These are phyloP conservation scores for Pteria penguin DNA, from an alignment of 2,888 invertebrate species.

Conservation along the genomic window DNA sequence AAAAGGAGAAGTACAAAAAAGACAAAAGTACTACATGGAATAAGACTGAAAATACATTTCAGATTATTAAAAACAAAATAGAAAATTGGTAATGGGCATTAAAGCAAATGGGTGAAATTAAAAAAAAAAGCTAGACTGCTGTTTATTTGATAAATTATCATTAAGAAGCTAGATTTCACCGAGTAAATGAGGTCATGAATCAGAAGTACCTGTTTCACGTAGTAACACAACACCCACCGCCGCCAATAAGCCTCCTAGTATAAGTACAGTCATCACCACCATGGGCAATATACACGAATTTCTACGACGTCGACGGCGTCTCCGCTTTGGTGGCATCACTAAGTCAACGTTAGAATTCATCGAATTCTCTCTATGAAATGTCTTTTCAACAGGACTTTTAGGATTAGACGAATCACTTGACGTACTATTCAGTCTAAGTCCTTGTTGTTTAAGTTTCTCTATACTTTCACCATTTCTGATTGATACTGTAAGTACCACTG, in stretches of 20 bases:
- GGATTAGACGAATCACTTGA: background rate
- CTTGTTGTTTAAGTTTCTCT: background rate
- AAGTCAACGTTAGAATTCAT: background rate
- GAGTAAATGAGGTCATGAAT: too few species aligned
- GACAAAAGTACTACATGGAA: too few species aligned
- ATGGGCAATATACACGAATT: background rate
- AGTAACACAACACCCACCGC: background rate
- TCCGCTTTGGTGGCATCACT: background rate
- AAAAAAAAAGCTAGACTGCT: too few species aligned
- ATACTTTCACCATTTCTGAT: background rate
- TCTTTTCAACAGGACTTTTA: too few species aligned
- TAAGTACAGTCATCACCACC: background rate
- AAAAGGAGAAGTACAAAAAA: too few species aligned
- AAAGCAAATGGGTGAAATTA: too few species aligned
- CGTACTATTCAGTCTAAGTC: background rate
- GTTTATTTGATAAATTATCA: too few species aligned
- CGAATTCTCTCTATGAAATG: background rate
- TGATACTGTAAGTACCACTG: background rate
- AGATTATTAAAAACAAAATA: too few species aligned
- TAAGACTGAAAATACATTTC: too few species aligned
- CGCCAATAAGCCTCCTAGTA: background rate
- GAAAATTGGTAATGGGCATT: too few species aligned
- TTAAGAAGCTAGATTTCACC: too few species aligned
- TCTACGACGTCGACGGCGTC: background rate
- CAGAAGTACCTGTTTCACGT: too few species aligned